phyloP scores from a whole-genome alignment of 2,797 vertebrate species.

The Borostomias antarcticus region DNA sequence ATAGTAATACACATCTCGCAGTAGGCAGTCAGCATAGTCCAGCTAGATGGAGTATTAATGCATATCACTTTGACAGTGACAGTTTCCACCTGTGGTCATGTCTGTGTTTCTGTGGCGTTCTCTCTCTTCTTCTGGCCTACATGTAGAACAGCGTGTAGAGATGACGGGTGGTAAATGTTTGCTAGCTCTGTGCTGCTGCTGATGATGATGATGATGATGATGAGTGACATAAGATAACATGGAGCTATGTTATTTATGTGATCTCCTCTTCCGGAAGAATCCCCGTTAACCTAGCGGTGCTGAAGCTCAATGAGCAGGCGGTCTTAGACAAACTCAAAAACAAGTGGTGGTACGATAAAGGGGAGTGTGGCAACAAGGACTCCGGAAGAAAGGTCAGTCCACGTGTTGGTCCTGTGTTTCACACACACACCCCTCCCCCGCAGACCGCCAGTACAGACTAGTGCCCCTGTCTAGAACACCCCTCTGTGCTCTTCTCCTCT shows the following conservation, averaged over 20 bases:
- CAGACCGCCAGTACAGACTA: slow-evolving; percentile 16
- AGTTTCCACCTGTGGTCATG: slow-evolving; percentile 70
- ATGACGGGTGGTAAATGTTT: slow-evolving; percentile 57
- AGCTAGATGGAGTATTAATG: slow-evolving; percentile 94
- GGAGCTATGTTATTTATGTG: slow-evolving; percentile 99
- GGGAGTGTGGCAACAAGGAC: slow-evolving; percentile 99
- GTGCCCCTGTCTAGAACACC: too few species aligned
- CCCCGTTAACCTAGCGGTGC: slow-evolving; percentile 99
- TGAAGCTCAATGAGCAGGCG: slow-evolving; percentile 99
- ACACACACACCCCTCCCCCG: slow-evolving; percentile 35
- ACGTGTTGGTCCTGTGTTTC: slow-evolving; percentile 17
- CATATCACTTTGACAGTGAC: slow-evolving; percentile 92
- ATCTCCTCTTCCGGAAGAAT: slow-evolving; percentile 97
- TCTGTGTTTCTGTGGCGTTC: slow-evolving; percentile 46
- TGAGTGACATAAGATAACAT: slow-evolving; percentile 99
- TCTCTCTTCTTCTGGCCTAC: slow-evolving; percentile 43
- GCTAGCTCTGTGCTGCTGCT: slow-evolving; percentile 39
- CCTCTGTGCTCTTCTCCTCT: too few species aligned
- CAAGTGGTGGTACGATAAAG: slow-evolving; percentile 99
- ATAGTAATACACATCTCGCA: slow-evolving; percentile 98
- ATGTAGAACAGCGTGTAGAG: slow-evolving; percentile 46
- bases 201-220: slow-evolving; percentile 63
- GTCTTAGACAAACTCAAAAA: slow-evolving; percentile 99
- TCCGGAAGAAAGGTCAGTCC: slow-evolving; percentile 99
- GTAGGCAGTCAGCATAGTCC: slow-evolving; percentile 83